phyloP scores from a whole-genome alignment of 2,888 invertebrate species.

The Odontocolon sp. region DNA sequence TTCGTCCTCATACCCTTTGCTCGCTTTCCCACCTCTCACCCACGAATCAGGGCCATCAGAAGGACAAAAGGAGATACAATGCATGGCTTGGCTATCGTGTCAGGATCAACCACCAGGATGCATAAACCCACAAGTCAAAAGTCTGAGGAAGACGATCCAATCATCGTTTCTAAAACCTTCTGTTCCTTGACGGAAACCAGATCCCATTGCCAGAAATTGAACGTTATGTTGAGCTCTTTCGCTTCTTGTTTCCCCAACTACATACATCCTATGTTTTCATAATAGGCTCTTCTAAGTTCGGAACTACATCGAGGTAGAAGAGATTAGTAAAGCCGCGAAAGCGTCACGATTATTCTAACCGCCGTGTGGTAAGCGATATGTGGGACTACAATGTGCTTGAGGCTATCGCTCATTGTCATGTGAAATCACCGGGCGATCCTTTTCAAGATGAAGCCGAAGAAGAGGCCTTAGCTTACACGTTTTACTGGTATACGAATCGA shows the following conservation, averaged over 20 bases:
- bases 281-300: neutral
- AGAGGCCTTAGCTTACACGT: constrained; percentile 37
- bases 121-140: constrained; percentile 72
- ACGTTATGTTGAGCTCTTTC: too few species aligned
- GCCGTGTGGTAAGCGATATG: constrained; percentile 25
- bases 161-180: constrained; percentile 76
- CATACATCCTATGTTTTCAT: neutral
- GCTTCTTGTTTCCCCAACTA: too few species aligned
- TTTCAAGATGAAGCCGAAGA: constrained; percentile 11
- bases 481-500: constrained; percentile 19
- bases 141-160: constrained; percentile 63
- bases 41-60: constrained; percentile 24
- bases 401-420: constrained; percentile 49
- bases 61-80: constrained; percentile 48
- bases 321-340: constrained; percentile 22
- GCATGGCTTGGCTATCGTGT: constrained; percentile 52
- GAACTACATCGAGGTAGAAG: constrained; percentile 9
- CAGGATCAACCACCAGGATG: constrained; percentile 74
- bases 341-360: constrained; percentile 22
- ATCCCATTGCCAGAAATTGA: too few species aligned
- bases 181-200: constrained; percentile 55
- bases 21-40: constrained; percentile 57
- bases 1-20: constrained; percentile 39
- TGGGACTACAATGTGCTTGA: constrained; percentile 4
- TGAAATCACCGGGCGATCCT: constrained; percentile 37